phyloP scores from a whole-genome alignment of 2,888 invertebrate species.

The Scaptomyza tumidula region DNA sequence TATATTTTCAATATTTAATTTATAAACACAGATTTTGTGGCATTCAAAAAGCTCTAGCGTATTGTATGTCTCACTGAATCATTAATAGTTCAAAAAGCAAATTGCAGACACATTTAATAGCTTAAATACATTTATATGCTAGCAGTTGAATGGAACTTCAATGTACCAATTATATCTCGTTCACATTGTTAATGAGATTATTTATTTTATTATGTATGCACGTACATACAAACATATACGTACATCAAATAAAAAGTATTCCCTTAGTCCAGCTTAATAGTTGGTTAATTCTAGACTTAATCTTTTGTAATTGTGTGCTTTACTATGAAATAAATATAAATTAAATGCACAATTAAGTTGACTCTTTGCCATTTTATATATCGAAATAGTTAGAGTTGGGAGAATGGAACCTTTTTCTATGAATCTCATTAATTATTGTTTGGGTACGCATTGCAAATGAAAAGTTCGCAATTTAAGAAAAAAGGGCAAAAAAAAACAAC shows the following conservation, averaged over 20 bases:
- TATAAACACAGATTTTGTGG: slow-evolving; percentile 3
- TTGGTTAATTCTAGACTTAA: slow-evolving; percentile 27
- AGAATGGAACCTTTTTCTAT: slow-evolving; percentile 26
- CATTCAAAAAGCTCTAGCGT: not conserved
- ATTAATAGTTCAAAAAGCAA: slow-evolving; percentile 7
- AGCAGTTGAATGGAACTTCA: slow-evolving; percentile 4
- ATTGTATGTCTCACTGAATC: not conserved
- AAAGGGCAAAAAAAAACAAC: not conserved
- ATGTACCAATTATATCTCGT: slow-evolving; percentile 20
- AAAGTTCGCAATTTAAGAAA: slow-evolving; percentile 22
- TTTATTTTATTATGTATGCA: slow-evolving; percentile 8
- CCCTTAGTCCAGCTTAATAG: slow-evolving; percentile 21
- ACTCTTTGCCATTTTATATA: slow-evolving; percentile 39
- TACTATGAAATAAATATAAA: slow-evolving; percentile 45
- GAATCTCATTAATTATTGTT: slow-evolving; percentile 56
- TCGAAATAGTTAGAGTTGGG: slow-evolving; percentile 28
- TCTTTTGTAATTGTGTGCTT: slow-evolving; percentile 22
- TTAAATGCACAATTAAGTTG: slow-evolving; percentile 44
- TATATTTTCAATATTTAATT: slow-evolving; percentile 14
- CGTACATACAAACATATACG: not conserved
- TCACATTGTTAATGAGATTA: slow-evolving; percentile 34
- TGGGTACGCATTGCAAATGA: slow-evolving; percentile 41
- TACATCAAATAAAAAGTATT: slow-evolving; percentile 26
- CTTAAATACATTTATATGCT: slow-evolving; percentile 2
- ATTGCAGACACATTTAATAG: slow-evolving; percentile 1